Evolutionary conservation across 1,140 invertebrate genomes (phyloP), one percentile per base, ranked within the genome.

Genomic region (Drepana arcuata): DNA sequence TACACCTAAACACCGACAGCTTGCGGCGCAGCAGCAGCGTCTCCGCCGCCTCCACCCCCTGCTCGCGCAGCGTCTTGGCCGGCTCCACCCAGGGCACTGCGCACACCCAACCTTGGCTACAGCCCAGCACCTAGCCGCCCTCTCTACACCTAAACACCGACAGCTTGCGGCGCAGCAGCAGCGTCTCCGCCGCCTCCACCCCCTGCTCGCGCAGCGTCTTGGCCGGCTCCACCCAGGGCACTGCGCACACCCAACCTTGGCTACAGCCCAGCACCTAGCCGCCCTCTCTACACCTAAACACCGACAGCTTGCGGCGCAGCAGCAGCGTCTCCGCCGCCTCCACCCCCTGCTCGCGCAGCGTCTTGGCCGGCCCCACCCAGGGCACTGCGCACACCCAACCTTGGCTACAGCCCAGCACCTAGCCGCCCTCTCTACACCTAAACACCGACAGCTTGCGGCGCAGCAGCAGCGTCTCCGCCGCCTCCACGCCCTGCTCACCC

Each of bases 61-160:
- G 98, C 81, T 99, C 97, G 33, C 97, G 85, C 9, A 99, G 84
- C 0, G 98, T 99, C 84, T 98, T 98, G 11, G 94, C 91, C 30
- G 97, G 95, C 85, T 99, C 97, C 47, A 99, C 91, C 98, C 98
- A 99, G 75, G 98, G 96, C 36, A 99, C 95, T 97, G 72, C 26
- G 4, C 18, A 21, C 18, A 21, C 4, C 4, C 4, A 21, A 21
- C 18, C 4, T 21, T 21, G n/a, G n/a, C n/a, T n/a, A n/a, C n/a
- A n/a, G n/a, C n/a, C n/a, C n/a, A n/a, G n/a, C n/a, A n/a, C n/a
- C n/a, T n/a, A n/a, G n/a, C n/a, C n/a, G n/a, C n/a, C n/a, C n/a
- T n/a, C n/a, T n/a, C n/a, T n/a, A n/a, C n/a, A n/a, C n/a, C n/a
- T n/a, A n/a, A n/a, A n/a, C n/a, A n/a, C n/a, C n/a, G n/a, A 99